Conservation (phyloP, 1,140 invertebrate species). For the Adoxophyes honmai region DNA sequence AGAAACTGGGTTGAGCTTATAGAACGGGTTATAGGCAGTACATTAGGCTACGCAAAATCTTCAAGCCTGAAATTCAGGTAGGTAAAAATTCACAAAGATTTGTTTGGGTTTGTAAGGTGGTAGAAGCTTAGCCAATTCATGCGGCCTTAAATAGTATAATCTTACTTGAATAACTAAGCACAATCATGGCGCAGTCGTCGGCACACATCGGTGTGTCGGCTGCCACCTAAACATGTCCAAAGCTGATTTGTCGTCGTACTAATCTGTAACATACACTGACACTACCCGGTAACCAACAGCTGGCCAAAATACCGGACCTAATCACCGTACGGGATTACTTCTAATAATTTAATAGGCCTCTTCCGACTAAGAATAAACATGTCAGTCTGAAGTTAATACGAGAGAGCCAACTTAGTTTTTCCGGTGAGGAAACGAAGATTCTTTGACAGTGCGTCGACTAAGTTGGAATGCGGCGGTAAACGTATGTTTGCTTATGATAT, state of each 20-base stretch:
- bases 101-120: no score
- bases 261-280: conserved; percentile 47
- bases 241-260: conserved; percentile 45
- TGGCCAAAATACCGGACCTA: conserved; percentile 60
- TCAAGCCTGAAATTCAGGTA: no score
- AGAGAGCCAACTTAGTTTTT: conserved; percentile 34
- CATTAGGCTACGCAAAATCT: no score
- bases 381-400: conserved; percentile 61
- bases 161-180: no score
- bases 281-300: conserved; percentile 41
- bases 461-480: neutral
- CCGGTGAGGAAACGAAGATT: conserved; percentile 12
- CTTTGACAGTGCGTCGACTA: neutral
- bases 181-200: no score
- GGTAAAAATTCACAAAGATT: no score
- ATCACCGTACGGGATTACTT: conserved; percentile 53
- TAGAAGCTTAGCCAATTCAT: no score
- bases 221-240: conserved; percentile 55
- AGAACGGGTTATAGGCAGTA: no score
- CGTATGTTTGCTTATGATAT: conserved; percentile 36
- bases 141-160: no score
- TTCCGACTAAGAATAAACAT: conserved; percentile 72
- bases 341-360: conserved; percentile 71
- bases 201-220: conserved; percentile 17
- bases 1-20: no score